Conservation (phyloP, 2,888 invertebrate species). For the Elegia similella region DNA sequence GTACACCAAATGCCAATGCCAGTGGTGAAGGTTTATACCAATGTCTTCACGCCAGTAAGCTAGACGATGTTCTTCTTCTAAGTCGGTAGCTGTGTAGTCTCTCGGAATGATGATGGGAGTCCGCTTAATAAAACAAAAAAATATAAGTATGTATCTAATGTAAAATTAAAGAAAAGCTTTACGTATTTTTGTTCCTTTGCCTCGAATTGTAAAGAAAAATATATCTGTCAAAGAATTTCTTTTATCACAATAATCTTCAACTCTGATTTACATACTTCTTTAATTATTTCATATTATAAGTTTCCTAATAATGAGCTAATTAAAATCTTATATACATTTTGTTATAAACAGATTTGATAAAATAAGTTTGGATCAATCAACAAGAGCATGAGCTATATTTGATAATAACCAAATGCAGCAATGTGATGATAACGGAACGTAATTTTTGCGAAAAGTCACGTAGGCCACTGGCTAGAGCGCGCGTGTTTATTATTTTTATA, state of each 20-base stretch:
- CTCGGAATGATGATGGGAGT: conserved; percentile 86
- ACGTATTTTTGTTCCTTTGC: background rate
- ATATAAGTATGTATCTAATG: too few relatives aligned
- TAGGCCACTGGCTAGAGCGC: conserved; percentile 56
- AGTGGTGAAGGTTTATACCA: conserved; percentile 90
- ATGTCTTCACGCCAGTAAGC: conserved; percentile 92
- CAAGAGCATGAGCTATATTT: background rate
- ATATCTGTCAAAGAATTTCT: background rate
- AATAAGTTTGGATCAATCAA: background rate
- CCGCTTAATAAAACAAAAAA: conserved; percentile 49
- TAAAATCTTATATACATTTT: background rate
- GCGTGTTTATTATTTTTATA: conserved; percentile 61
- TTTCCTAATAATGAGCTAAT: too few relatives aligned
- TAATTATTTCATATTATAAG: too few relatives aligned
- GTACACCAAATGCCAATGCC: conserved; percentile 92
- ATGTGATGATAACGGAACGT: conserved; percentile 37
- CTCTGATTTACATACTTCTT: too few relatives aligned
- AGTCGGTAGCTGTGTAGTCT: conserved; percentile 90
- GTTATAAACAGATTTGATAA: background rate
- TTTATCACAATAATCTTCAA: too few relatives aligned
- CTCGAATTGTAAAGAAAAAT: background rate
- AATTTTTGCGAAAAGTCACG: conserved; percentile 67
- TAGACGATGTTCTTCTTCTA: conserved; percentile 89
- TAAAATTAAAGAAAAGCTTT: conserved; percentile 16
- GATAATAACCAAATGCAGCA: background rate